Percentiles rank a stretch among this genome's conserved stretches.
These are phyloP conservation scores for Epinephelus awoara DNA, from an alignment of 2,797 vertebrate genomes.

Conservation along the genomic window DNA sequence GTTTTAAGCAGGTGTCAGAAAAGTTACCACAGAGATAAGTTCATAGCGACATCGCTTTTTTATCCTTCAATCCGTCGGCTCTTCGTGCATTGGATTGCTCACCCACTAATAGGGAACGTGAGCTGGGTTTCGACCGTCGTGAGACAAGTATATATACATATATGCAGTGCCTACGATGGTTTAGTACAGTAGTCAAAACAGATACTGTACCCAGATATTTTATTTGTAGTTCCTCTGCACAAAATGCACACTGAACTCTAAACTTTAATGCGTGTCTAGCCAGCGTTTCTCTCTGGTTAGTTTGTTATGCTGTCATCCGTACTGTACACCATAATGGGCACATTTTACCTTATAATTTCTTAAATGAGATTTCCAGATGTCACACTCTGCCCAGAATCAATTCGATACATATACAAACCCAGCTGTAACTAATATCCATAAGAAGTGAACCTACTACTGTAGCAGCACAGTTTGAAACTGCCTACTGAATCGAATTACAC, in stretches of 20 bases:
- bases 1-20: too few species aligned
- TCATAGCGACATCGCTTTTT: too few species aligned
- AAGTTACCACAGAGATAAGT: too few species aligned
- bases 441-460: conserved; percentile 2
- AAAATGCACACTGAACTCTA: not conserved
- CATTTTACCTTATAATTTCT: conserved; percentile 18
- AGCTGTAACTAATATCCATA: conserved; percentile 24
- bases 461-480: not conserved
- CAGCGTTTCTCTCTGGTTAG: not conserved
- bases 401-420: conserved; percentile 1
- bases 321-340: not conserved
- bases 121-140: too few species aligned
- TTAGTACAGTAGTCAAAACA: not conserved
- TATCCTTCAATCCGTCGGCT: too few species aligned
- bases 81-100: too few species aligned
- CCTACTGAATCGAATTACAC: not conserved
- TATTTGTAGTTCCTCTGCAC: not conserved
- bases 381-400: conserved; percentile 14
- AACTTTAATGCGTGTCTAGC: conserved; percentile 6
- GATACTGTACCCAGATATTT: not conserved
- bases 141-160: too few species aligned
- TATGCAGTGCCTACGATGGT: not conserved
- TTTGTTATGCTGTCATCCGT: conserved; percentile 25
- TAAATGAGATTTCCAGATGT: conserved; percentile 29
- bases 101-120: too few species aligned